These are phyloP conservation scores for Caenorhabditis zanzibari DNA, from an alignment of 2,888 invertebrate genomes.

Conservation along the genomic window DNA sequence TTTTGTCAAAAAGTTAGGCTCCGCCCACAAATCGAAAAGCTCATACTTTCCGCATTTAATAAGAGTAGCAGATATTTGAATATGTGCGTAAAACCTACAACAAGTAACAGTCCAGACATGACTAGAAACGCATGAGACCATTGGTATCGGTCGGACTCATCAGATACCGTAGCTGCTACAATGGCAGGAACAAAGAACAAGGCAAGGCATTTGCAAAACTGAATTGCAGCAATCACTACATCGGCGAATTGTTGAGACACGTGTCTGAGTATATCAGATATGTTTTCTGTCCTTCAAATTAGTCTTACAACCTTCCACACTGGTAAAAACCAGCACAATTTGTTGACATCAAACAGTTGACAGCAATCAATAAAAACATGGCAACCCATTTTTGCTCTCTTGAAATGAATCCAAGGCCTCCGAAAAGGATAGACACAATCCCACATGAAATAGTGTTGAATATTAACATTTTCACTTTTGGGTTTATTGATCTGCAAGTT, in stretches of 20 bases:
- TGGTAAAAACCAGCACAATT: conserved; percentile 64
- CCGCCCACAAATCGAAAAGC: no score
- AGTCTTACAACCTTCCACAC: conserved; percentile 43
- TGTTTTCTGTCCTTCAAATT: no score
- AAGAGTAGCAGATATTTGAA: no score
- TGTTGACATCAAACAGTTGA: conserved; percentile 56
- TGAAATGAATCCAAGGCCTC: conserved; percentile 49
- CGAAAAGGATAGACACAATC: conserved; percentile 53
- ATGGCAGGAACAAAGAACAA: conserved; percentile 60
- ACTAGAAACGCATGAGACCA: conserved; percentile 54
- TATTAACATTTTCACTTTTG: conserved; percentile 55
- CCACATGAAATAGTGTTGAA: conserved; percentile 63
- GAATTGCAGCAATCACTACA: conserved; percentile 60
- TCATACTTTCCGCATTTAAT: no score
- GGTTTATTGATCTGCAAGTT: conserved; percentile 27
- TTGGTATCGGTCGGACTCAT: conserved; percentile 40
- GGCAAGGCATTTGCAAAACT: conserved; percentile 62
- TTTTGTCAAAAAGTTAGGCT: no score
- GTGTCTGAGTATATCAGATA: conserved; percentile 5
- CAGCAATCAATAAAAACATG: conserved; percentile 39
- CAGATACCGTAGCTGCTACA: conserved; percentile 42
- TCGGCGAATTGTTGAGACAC: conserved; percentile 64
- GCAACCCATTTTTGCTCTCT: conserved; percentile 47
- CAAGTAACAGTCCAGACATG: conserved; percentile 45
- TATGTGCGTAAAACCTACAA: no score